Evolutionary conservation across 2,797 vertebrate genomes (phyloP), one percentile per base, ranked within the genome.

Genomic region (Netta rufina): DNA sequence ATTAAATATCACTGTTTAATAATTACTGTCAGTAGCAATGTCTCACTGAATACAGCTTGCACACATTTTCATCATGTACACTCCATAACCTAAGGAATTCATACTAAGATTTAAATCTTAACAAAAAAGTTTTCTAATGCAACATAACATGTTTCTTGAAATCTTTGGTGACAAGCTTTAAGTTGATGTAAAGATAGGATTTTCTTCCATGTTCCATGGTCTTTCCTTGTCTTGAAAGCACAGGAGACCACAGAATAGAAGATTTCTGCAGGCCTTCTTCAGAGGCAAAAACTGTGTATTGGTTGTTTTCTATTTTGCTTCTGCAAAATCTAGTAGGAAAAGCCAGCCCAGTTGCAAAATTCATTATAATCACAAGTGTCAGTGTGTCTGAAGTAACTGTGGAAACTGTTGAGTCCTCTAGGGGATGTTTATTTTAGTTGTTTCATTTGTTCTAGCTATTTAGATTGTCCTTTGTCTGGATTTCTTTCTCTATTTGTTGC

Each of bases 371-470:
- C 88, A 85, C 65, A 94, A 96, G 61, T 87, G 72, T 72, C 69
- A 72, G 45, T 25, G 38, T 56, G 62, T 36, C 3, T 80, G 4
- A 51, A 89, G 78, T 83, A 93, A 58, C 81, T 86, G 80, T 9
- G 6, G 74, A 93, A 97, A 91, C 60, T 43, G 73, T n/a, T 47
- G 61, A 90, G 82, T 90, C 54, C 94, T 88, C 72, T 39, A 27
- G 65, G 75, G 87, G 53, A 74, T 78, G 65, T 90, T 96, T 95
- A 87, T 94, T 96, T 93, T 73, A 80, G 78, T 85, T 89, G 54
- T 94, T 96, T 84, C 72, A 87, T 87, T 92, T 97, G 83, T 92
- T 95, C 72, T 78, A 92, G 83, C 84, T 89, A 39, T 95, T 95
- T 87, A 95, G 84, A 82, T 90, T 66, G 77, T 57, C 84, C 67